phyloP scores from a whole-genome alignment of 1,140 invertebrate species.

The Lepidurus apus region DNA sequence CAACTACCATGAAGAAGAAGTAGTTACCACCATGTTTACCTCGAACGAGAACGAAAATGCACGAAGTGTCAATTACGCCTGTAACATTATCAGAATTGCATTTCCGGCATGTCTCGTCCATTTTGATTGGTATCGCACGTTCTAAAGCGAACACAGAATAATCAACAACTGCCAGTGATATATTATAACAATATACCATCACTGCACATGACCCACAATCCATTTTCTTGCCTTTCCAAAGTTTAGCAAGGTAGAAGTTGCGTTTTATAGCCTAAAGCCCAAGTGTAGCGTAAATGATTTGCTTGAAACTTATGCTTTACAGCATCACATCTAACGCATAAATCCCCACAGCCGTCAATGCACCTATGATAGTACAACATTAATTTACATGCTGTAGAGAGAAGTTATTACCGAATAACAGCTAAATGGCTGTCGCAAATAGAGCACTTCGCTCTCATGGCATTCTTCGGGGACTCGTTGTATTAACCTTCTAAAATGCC shows the following conservation, averaged over 20 bases:
- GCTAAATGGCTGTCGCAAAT: neutral
- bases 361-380: neutral
- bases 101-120: neutral
- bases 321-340: constrained; percentile 5
- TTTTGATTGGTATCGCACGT: constrained; percentile 5
- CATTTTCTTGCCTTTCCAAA: neutral
- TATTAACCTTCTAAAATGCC: too few relatives aligned
- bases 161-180: neutral
- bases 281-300: neutral
- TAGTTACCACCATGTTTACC: neutral
- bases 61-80: neutral
- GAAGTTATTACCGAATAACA: neutral
- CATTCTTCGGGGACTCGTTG: neutral
- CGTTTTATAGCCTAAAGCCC: neutral
- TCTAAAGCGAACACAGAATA: neutral
- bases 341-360: neutral
- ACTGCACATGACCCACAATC: neutral
- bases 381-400: neutral
- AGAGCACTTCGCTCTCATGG: neutral
- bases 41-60: neutral
- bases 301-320: constrained; percentile 1
- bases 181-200: neutral
- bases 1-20: neutral
- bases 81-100: neutral
- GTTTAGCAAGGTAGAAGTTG: neutral